Conservation (phyloP, 2,113 vertebrate species). For the Parus major region DNA sequence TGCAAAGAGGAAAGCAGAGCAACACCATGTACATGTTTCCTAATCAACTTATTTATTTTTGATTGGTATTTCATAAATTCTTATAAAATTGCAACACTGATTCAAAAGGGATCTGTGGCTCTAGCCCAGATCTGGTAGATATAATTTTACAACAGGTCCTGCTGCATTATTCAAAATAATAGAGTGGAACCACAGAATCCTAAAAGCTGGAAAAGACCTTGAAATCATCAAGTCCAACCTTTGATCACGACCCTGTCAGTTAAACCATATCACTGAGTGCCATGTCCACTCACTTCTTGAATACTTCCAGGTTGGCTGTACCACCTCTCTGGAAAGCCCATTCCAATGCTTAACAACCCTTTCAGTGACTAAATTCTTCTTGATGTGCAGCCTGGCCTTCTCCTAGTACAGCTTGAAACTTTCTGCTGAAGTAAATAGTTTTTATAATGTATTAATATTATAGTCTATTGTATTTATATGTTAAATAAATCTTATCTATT, state of each 20-base stretch:
- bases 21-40: neutral
- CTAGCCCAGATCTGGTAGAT: neutral
- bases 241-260: neutral
- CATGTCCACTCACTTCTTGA: fast-evolving
- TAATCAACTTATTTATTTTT: neutral
- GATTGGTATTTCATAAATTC: neutral
- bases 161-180: neutral
- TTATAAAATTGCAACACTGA: neutral
- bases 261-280: neutral
- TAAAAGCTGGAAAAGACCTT: neutral
- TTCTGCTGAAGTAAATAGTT: neutral
- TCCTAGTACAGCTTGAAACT: neutral
- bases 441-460: neutral
- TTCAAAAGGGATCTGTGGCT: neutral
- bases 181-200: neutral
- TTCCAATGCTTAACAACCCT: neutral
- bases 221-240: neutral
- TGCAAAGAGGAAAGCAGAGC: neutral
- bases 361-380: neutral
- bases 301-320: neutral
- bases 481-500: neutral
- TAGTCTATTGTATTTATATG: neutral
- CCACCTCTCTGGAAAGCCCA: neutral
- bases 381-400: neutral
- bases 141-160: neutral